These are phyloP conservation scores for Psephotus haematonotus DNA, from an alignment of 2,113 vertebrate species.

Conservation along the genomic window DNA sequence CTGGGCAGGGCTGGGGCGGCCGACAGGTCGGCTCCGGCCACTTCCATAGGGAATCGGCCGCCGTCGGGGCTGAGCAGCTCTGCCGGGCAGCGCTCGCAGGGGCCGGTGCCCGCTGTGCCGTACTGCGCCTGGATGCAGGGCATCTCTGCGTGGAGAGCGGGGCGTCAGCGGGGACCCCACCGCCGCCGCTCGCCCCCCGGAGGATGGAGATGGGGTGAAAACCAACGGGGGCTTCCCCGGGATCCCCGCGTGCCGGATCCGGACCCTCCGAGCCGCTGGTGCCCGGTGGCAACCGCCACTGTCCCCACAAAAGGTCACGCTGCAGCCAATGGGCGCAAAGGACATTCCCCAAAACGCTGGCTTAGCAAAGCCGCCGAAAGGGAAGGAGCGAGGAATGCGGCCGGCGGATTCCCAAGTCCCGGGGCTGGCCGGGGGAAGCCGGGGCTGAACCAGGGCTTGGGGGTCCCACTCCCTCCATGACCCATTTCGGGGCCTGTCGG, in stretches of 20 bases:
- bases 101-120: conserved; percentile 75
- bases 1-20: conserved; percentile 83
- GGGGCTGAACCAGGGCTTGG: rapidly evolving
- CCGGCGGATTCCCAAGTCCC: background rate
- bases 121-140: conserved; percentile 93
- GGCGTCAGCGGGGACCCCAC: background rate
- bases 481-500: rapidly evolving
- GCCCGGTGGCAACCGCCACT: rapidly evolving
- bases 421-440: background rate
- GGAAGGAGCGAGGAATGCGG: conserved; percentile 39
- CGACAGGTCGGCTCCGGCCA: conserved; percentile 74
- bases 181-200: rapidly evolving
- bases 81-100: conserved; percentile 78
- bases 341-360: conserved; percentile 54
- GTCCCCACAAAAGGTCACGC: background rate
- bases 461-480: rapidly evolving
- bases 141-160: conserved; percentile 79
- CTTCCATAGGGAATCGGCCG: conserved; percentile 83
- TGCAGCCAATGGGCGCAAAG: conserved; percentile 28
- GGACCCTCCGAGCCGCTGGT: background rate
- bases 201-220: background rate
- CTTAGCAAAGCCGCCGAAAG: conserved; percentile 33
- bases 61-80: conserved; percentile 85
- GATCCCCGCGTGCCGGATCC: rapidly evolving
- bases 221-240: rapidly evolving